Evolutionary conservation across 2,797 vertebrate genomes (phyloP).

Genomic region (Bradypus variegatus): DNA sequence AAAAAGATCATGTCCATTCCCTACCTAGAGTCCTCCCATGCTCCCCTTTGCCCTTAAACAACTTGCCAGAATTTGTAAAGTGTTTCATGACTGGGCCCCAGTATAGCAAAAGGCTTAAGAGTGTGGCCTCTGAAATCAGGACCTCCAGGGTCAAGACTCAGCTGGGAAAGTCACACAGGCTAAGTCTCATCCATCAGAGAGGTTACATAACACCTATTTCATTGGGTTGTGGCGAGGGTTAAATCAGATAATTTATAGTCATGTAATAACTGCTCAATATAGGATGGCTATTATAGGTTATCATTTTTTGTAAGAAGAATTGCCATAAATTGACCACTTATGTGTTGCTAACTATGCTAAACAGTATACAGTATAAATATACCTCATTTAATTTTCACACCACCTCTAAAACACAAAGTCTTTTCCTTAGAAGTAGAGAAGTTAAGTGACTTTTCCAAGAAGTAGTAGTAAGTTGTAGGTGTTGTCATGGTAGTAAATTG

Average conservation of each 20-base stretch:
- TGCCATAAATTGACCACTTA: background rate
- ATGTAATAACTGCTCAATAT: background rate
- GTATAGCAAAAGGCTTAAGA: background rate
- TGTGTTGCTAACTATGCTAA: background rate
- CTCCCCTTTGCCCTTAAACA: background rate
- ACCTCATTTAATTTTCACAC: background rate
- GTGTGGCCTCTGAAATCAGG: background rate
- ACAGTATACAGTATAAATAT: no score
- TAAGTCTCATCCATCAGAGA: background rate
- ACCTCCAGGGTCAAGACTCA: background rate
- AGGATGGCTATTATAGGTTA: background rate
- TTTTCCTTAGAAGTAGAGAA: background rate
- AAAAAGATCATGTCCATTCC: rapidly evolving
- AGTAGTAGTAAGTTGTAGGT: no score
- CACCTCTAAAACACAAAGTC: no score
- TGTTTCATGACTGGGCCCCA: background rate
- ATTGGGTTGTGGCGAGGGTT: background rate
- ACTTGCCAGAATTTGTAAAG: background rate
- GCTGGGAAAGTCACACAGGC: background rate
- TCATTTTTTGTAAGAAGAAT: background rate
- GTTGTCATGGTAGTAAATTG: no score
- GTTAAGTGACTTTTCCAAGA: background rate
- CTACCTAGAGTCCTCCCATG: no score
- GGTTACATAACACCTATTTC: background rate
- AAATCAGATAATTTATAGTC: background rate